Conservation (phyloP, 2,888 invertebrate species). For the Eugnorisma glareosa region DNA sequence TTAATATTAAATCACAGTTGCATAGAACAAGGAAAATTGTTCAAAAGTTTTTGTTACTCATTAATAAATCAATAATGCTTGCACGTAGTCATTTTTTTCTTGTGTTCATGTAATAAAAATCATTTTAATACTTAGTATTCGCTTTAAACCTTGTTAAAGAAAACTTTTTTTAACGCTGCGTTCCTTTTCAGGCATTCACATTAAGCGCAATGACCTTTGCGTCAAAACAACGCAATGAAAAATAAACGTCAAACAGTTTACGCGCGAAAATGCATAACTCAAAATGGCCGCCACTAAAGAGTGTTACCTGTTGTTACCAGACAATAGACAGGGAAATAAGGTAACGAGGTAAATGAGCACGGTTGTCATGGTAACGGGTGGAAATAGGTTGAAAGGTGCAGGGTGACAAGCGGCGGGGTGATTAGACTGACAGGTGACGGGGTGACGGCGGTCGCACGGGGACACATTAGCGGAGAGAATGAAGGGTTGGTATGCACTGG, state of each 20-base stretch:
- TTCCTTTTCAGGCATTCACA: background rate
- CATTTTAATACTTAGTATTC: background rate
- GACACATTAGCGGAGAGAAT: constrained; percentile 50
- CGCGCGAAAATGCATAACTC: constrained; percentile 37
- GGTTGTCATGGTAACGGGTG: constrained; percentile 61
- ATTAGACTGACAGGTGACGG: constrained; percentile 61
- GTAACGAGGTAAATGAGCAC: constrained; percentile 59
- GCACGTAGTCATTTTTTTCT: background rate
- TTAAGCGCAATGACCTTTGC: background rate
- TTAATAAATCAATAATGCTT: background rate
- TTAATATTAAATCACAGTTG: background rate
- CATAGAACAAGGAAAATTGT: constrained; percentile 16
- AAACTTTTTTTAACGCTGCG: no score
- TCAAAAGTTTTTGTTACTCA: background rate
- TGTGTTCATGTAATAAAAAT: background rate
- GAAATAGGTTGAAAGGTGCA: constrained; percentile 56
- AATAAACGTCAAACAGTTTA: constrained; percentile 8
- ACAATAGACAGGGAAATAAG: constrained; percentile 60
- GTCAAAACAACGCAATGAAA: background rate
- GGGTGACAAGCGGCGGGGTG: constrained; percentile 49
- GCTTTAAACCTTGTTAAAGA: no score
- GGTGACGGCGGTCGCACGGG: constrained; percentile 32
- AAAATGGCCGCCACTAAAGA: constrained; percentile 44
- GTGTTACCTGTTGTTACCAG: background rate
- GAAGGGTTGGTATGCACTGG: constrained; percentile 40